Base-by-base conservation (phyloP, 2,113 vertebrate species). In the Ailurus styani region DNA sequence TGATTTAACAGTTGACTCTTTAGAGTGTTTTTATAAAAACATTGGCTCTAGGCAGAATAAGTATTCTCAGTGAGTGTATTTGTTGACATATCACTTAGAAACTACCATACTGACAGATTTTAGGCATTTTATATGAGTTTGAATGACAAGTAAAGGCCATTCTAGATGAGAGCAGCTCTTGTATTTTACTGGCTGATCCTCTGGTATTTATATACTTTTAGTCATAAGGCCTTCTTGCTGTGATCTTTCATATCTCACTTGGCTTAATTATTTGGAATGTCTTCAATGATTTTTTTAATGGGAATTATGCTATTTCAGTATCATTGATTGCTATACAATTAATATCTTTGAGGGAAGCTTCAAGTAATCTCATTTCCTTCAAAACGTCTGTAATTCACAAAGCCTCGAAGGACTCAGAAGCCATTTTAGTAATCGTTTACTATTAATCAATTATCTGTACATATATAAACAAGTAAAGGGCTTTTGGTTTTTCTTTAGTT, bases 1-100 rank as follows among this genome's bases (percentile, higher is more conserved):
- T 82, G 93, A 95, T 93, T 98, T 98, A 98, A 96, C 97, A 96
- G 95, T 97, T 98, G 95, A 98, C 98, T 98, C 88, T 96, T 98
- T 96, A 42, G 82, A n/a, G 18, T 97, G 91, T 88, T 98, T 97
- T 98, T 90, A 97, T 96, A 90, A 97, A 97, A 98, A 97, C 62
- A 11, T 68, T 94, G 20, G 92, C 97, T 97, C 93, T 97, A 97
- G 97, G 96, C 93, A 83, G 96, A 82, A 68, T 96, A 73, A 87
- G 64, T 97, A 87, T 97, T 97, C 97, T 94, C 93, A 97, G 62
- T 98, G 96, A 98, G 72, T 97, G 66, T 95, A 92, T 95, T 96
- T 98, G 42, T 98, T 98, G 96, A 95, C 79, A 78, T 96, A 95
- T 98, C 78, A 87, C 94, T 98, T 94, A 97, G 93, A 87, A 98